Percentiles rank a stretch among this genome's conserved stretches.
Conservation (phyloP, 2,113 vertebrate genomes). For the Lophotis ruficrista region DNA sequence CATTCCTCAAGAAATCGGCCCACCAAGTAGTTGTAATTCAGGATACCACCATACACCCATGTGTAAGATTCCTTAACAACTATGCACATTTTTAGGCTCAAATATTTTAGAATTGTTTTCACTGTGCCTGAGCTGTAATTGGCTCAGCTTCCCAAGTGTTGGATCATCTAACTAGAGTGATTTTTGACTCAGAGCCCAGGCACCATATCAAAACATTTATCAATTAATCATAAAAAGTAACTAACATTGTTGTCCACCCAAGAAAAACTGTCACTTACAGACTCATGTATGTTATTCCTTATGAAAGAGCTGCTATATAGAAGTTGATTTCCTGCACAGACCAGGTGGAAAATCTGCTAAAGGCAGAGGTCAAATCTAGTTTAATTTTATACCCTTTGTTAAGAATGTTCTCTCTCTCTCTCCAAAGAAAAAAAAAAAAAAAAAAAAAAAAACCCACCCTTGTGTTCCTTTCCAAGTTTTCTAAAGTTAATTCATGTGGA, state of each 20-base stretch:
- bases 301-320: constrained; percentile 41
- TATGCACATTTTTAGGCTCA: constrained; percentile 64
- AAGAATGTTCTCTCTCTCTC: constrained; percentile 54
- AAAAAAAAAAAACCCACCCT: background rate
- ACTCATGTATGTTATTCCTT: background rate
- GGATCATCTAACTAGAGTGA: constrained; percentile 60
- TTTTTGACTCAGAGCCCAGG: constrained; percentile 60
- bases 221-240: constrained; percentile 52
- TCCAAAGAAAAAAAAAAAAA: background rate
- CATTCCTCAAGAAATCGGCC: constrained; percentile 66
- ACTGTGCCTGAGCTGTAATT: constrained; percentile 46
- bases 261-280: constrained; percentile 42
- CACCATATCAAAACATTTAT: constrained; percentile 47
- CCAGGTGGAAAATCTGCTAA: constrained; percentile 73
- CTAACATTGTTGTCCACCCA: constrained; percentile 44
- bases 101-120: constrained; percentile 67
- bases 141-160: constrained; percentile 37
- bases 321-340: constrained; percentile 63
- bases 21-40: constrained; percentile 61
- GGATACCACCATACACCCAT: constrained; percentile 63
- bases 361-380: constrained; percentile 65
- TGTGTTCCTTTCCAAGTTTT: constrained; percentile 68
- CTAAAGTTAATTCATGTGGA: constrained; percentile 72
- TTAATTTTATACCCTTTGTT: constrained; percentile 73
- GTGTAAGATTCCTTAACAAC: constrained; percentile 68